Evolutionary conservation across 2,888 invertebrate genomes (phyloP), one percentile per base, ranked within the genome.

Genomic region (Pterobdella sp.): DNA sequence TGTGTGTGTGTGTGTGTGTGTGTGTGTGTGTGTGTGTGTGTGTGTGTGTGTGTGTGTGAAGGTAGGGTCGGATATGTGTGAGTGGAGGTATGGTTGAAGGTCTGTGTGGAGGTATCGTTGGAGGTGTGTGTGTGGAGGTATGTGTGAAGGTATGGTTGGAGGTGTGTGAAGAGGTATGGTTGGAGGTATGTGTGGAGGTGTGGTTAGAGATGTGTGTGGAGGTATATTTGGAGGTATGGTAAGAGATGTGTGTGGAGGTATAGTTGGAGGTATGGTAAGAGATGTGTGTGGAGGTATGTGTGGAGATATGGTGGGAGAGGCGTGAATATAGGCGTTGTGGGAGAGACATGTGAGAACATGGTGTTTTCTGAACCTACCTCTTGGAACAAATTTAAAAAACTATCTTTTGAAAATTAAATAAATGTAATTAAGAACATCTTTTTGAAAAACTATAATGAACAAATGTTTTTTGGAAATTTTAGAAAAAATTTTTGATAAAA

Each of bases 1-100:
- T 42, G 42, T 42, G 42, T 42, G 42, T 42, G 42, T 42, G 42
- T 42, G 42, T 42, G 42, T 42, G 42, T 42, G 42, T 42, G 42
- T 42, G 42, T 42, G 42, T 42, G 42, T 42, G 42, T 42, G 42
- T 42, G 42, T 42, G 42, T 42, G 42, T 42, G 42, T 42, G 42
- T 42, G 42, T 42, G 42, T 42, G 42, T 42, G 42, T 42, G 42
- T 42, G 42, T 42, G 42, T 42, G 42, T 42, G 42, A 14, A 18
- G 7, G 42, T 42, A 18, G 7, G 42, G 7, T 7, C 18, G 42
- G 7, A 18, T 42, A 18, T 42, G 42, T 42, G 42, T 42, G 42
- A 14, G 42, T 42, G 42, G 7, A 18, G 7, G 42, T 42, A 18
- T 42, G 42, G 7, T 7, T 42, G 42, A 14, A 18, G 7, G 42